Conservation (phyloP, 2,888 invertebrate genomes). For the Ctena decussata region DNA sequence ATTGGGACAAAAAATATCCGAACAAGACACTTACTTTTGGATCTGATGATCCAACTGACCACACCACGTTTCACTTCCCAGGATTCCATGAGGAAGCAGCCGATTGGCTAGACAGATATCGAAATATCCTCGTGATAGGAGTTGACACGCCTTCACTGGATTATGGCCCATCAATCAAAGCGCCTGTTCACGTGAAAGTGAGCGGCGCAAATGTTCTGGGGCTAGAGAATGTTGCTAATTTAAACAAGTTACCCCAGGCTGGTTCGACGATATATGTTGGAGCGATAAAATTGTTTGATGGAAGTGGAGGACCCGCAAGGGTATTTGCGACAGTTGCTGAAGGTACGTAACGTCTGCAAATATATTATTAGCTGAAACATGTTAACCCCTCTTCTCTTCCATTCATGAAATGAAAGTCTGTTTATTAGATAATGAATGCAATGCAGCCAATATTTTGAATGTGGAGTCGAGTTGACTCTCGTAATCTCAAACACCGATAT, state of each 20-base stretch:
- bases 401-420: too few relatives aligned
- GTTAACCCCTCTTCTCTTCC: too few relatives aligned
- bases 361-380: too few relatives aligned
- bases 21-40: not conserved
- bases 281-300: not conserved
- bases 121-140: not conserved
- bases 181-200: slow-evolving; percentile 73
- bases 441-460: too few relatives aligned
- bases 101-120: not conserved
- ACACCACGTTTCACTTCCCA: not conserved
- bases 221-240: not conserved
- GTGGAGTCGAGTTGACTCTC: too few relatives aligned
- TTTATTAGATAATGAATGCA: too few relatives aligned
- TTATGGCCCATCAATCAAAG: slow-evolving; percentile 66
- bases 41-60: not conserved
- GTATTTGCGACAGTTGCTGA: slow-evolving; percentile 33
- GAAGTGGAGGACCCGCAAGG: not conserved
- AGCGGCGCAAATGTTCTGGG: not conserved
- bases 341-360: too few relatives aligned
- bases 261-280: not conserved
- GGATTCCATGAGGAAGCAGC: not conserved
- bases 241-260: not conserved
- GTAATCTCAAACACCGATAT: too few relatives aligned
- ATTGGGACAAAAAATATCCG: not conserved
- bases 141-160: not conserved